Percentiles rank a stretch among this genome's conserved stretches.
Evolutionary conservation across 2,113 vertebrate species (phyloP).

Genomic region (Pedetes capensis): DNA sequence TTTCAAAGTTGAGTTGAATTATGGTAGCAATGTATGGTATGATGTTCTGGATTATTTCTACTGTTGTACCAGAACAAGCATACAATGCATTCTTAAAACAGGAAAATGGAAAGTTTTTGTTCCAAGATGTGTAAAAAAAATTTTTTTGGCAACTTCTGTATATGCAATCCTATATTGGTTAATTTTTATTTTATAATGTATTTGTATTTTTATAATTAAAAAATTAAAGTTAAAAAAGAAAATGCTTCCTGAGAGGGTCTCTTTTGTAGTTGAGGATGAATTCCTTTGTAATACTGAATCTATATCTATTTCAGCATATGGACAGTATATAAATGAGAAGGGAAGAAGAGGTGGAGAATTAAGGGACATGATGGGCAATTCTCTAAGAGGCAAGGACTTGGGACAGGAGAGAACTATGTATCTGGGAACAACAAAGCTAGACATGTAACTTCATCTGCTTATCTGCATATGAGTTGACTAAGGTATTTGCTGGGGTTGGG

Average conservation of each 20-base stretch:
- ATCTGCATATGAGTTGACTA: neutral
- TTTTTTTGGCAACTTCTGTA: no score
- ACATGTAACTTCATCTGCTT: neutral
- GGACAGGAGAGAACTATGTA: neutral
- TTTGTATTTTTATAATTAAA: slow-evolving; percentile 19
- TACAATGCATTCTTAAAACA: no score
- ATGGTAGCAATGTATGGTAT: no score
- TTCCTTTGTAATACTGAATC: neutral
- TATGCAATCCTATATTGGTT: neutral
- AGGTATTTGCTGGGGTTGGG: neutral
- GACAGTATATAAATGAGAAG: neutral
- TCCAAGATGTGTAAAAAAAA: no score
- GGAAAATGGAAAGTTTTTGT: no score
- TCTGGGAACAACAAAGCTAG: neutral
- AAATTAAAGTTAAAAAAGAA: neutral
- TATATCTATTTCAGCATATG: neutral
- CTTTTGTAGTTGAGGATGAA: slow-evolving; percentile 2
- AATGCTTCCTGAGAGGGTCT: neutral
- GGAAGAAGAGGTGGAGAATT: neutral
- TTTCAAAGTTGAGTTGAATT: no score
- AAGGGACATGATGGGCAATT: neutral
- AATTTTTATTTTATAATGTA: neutral
- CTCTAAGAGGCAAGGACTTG: neutral
- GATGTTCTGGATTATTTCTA: no score
- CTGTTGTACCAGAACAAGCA: no score